These are phyloP conservation scores for Arctopsyche grandis DNA, from an alignment of 1,140 invertebrate genomes.

Conservation along the genomic window DNA sequence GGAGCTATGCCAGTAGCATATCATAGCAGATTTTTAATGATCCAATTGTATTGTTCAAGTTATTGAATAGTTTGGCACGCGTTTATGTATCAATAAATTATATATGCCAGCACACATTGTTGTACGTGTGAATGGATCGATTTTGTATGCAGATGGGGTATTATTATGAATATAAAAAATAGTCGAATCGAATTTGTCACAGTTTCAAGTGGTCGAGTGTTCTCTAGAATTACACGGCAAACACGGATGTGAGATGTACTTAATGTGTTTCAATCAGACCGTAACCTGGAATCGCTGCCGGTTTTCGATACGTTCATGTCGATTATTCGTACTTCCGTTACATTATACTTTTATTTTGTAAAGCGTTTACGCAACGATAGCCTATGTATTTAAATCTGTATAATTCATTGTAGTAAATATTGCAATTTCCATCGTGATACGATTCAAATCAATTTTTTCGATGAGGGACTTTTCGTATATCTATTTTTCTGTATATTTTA, in stretches of 20 bases:
- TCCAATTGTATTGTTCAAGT: not conserved
- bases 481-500: constrained; percentile 4
- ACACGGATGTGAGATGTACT: constrained; percentile 36
- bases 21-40: not conserved
- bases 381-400: not conserved
- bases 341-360: too few species aligned
- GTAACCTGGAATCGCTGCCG: constrained; percentile 48
- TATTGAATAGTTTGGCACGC: not conserved
- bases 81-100: not conserved
- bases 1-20: not conserved
- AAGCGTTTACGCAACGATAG: not conserved
- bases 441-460: too few species aligned
- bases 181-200: too few species aligned
- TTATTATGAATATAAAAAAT: too few species aligned
- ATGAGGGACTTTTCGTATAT: too few species aligned
- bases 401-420: not conserved
- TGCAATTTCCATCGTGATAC: too few species aligned
- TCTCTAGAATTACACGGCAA: not conserved
- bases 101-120: too few species aligned
- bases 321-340: constrained; percentile 38
- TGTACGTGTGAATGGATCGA: too few species aligned
- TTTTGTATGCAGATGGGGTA: too few species aligned
- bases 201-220: not conserved
- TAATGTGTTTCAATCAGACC: constrained; percentile 34
- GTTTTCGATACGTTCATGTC: constrained; percentile 29